These are phyloP conservation scores for Gavia stellata DNA, from an alignment of 2,113 vertebrate genomes.

Conservation along the genomic window DNA sequence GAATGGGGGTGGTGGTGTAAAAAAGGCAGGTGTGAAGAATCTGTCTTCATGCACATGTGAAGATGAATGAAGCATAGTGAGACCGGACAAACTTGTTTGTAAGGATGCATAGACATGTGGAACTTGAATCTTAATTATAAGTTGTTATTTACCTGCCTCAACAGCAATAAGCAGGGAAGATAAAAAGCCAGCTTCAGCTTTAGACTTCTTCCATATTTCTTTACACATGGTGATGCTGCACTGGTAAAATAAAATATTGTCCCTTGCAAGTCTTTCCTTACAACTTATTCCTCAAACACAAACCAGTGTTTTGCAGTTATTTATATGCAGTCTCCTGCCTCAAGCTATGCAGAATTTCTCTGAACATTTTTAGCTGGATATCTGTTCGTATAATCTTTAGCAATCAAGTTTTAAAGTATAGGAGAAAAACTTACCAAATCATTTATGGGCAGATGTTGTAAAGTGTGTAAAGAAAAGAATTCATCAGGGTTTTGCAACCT, in stretches of 20 bases:
- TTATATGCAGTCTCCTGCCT: not conserved
- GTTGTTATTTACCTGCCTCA: not conserved
- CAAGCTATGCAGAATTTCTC: not conserved
- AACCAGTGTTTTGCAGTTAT: not conserved
- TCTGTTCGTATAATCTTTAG: not conserved
- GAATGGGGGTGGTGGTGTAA: fast-evolving
- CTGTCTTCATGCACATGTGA: not conserved
- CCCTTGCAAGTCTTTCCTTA: not conserved
- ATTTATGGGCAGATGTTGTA: not conserved
- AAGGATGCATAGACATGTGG: not conserved
- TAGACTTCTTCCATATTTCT: not conserved
- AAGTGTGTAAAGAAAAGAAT: not conserved
- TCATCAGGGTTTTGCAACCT: not conserved
- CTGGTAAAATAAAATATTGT: not conserved
- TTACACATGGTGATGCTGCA: not conserved
- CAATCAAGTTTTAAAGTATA: not conserved
- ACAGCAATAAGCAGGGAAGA: not conserved
- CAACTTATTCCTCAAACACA: not conserved
- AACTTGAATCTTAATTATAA: not conserved
- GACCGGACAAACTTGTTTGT: not conserved
- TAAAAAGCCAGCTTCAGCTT: not conserved
- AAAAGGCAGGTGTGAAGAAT: fast-evolving
- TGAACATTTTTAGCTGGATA: not conserved
- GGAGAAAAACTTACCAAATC: not conserved
- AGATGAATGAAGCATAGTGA: not conserved